These are phyloP conservation scores for Cyclophora albipunctata DNA, from an alignment of 2,888 invertebrate species.

Conservation along the genomic window DNA sequence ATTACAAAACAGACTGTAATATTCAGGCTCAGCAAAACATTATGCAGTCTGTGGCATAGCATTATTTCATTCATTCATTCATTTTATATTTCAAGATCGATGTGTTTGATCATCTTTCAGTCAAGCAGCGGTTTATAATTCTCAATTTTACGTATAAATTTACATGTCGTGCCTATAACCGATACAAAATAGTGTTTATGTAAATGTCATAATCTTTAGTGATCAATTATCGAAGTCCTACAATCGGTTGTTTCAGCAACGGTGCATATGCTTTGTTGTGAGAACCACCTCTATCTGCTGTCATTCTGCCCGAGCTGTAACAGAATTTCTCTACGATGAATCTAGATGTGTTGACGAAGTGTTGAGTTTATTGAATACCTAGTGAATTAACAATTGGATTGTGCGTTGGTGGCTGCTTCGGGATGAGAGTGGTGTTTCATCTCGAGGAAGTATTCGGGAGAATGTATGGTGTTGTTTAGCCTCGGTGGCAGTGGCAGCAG, in stretches of 20 bases:
- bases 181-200: constrained; percentile 41
- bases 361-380: constrained; percentile 36
- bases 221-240: constrained; percentile 38
- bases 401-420: constrained; percentile 54
- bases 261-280: constrained; percentile 75
- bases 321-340: constrained; percentile 68
- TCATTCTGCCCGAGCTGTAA: constrained; percentile 56
- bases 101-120: constrained; percentile 69
- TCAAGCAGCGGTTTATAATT: constrained; percentile 67
- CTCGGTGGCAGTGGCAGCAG: constrained; percentile 54
- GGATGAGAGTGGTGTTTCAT: constrained; percentile 59
- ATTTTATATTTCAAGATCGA: constrained; percentile 54
- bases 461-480: constrained; percentile 70
- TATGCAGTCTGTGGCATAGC: too few relatives aligned
- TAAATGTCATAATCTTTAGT: constrained; percentile 31
- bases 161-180: constrained; percentile 55
- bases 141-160: constrained; percentile 52
- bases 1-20: too few relatives aligned
- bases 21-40: too few relatives aligned
- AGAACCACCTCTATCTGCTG: constrained; percentile 74
- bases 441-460: constrained; percentile 55
- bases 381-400: constrained; percentile 24
- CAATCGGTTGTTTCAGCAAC: constrained; percentile 54
- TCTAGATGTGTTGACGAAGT: constrained; percentile 49
- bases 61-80: constrained; percentile 6